Percentiles rank a stretch among this genome's conserved stretches.
phyloP scores from a whole-genome alignment of 2,888 invertebrate species.

The Lagria hirta region DNA sequence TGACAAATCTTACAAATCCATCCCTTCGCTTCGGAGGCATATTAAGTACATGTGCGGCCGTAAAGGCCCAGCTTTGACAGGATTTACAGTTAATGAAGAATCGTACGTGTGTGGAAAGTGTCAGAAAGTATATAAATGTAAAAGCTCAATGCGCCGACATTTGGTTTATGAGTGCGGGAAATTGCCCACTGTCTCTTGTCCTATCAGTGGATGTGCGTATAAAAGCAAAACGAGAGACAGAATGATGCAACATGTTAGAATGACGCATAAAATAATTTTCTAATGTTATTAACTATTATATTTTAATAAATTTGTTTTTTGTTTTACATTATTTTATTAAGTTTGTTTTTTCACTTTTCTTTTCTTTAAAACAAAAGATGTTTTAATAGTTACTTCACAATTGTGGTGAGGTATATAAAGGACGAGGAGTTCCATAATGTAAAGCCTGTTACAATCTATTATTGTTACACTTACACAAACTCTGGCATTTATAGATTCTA shows the following conservation, averaged over 20 bases:
- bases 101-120: constrained; percentile 32
- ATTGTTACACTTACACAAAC: no score
- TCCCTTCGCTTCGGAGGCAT: constrained; percentile 15
- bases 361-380: no score
- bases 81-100: constrained; percentile 28
- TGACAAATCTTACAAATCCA: constrained; percentile 16
- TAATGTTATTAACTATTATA: constrained; percentile 6
- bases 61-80: constrained; percentile 14
- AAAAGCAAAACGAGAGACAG: constrained; percentile 42
- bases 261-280: constrained; percentile 38
- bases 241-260: constrained; percentile 42
- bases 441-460: no score
- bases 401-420: no score
- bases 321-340: constrained; percentile 2
- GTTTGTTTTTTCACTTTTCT: constrained; percentile 4
- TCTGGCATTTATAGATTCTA: no score
- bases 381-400: no score
- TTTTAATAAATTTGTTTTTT: constrained; percentile 5
- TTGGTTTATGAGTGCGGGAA: constrained; percentile 43
- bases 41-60: constrained; percentile 21
- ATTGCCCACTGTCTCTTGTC: constrained; percentile 39
- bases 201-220: constrained; percentile 41
- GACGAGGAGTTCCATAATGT: no score
- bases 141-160: constrained; percentile 34
- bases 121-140: constrained; percentile 20